A percentile compares a stretch with the other conserved stretches of the same genome.
phyloP scores from a whole-genome alignment of 1,140 invertebrate species.

The Bradysia coprophila region DNA sequence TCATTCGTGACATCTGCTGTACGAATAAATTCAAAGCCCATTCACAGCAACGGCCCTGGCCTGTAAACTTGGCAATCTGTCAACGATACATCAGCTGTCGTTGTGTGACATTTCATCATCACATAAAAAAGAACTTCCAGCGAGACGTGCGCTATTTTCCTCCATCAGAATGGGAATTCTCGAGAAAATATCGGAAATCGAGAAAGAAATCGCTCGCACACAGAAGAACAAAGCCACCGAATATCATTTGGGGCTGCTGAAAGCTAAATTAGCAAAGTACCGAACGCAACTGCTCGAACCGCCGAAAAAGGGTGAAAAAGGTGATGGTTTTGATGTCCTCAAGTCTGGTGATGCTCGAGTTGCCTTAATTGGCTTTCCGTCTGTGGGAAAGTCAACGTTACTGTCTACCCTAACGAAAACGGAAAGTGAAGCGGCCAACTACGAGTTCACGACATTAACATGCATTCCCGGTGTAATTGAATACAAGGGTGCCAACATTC shows the following conservation, averaged over 20 bases:
- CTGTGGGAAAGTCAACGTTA: constrained; percentile 90
- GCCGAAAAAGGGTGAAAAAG: constrained; percentile 87
- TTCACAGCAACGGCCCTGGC: too few relatives aligned
- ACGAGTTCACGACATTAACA: constrained; percentile 98
- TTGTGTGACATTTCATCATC: too few relatives aligned
- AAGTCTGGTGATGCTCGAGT: constrained; percentile 98
- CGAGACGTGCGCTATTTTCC: too few relatives aligned
- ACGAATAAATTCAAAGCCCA: too few relatives aligned
- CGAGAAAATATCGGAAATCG: constrained; percentile 96
- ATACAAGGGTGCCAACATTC: constrained; percentile 97
- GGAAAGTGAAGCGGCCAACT: constrained; percentile 88
- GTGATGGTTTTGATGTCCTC: constrained; percentile 98
- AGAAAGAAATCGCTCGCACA: constrained; percentile 92
- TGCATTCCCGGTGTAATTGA: constrained; percentile 99
- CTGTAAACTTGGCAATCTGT: too few relatives aligned
- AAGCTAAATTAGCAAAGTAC: constrained; percentile 98
- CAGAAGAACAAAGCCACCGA: constrained; percentile 99
- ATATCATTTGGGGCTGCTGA: constrained; percentile 94
- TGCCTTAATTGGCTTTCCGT: constrained; percentile 94
- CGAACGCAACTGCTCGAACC: constrained; percentile 89
- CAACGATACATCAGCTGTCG: too few relatives aligned
- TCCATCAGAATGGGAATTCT: constrained; percentile 77
- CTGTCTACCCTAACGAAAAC: constrained; percentile 86
- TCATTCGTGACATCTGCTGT: too few relatives aligned
- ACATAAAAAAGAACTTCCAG: too few relatives aligned